Base-by-base conservation (phyloP, 2,888 invertebrate genomes). In the Tetranychus piercei region DNA sequence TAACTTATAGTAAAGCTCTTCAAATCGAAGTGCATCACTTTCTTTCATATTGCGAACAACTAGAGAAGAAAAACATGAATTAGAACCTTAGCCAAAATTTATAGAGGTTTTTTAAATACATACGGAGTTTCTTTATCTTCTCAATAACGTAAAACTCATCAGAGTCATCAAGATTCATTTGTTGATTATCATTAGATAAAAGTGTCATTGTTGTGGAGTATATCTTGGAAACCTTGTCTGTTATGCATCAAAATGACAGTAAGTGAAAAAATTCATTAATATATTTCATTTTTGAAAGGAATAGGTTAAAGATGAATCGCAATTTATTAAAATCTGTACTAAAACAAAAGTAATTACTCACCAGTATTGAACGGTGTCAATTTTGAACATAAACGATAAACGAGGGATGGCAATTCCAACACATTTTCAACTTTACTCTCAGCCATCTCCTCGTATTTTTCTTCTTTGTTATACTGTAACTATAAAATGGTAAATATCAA, bases 1-100 rank as follows among this genome's bases (percentile, higher is more conserved):
- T 9, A 85, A 80, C 77, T 82, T 83, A 71, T 83, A 80, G 78
- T 83, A 81, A 69, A 83, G 79, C 74, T 83, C 82, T 18, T 81
- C 80, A 79, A 85, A 82, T 3, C 80, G 78, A 18, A 81, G 81
- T 6, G 83, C 83, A 79, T 83, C 83, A 75, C 80, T 81, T 65
- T 82, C 81, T 76, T 81, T 78, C 0, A 80, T 79, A 75, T 80
- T 79, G 71, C 80, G 75, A 9, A 80, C 80, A 79, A 82, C 82
- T 82, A 79, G 44, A 72, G 18, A 75, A 44, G 43, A 43, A 44
- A 11, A 22, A 73, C 23, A n/a, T 43, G 71, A 72, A 34, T 23
- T 72, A 23, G 22, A 74, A 45, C 4, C n/a, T 1, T 15, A 71
- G 72, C 72, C 15, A 23, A 44, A 72, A 44, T 20, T 43, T 11